Evolutionary conservation across 2,797 vertebrate genomes (phyloP).

Genomic region (Coreius guichenoti): DNA sequence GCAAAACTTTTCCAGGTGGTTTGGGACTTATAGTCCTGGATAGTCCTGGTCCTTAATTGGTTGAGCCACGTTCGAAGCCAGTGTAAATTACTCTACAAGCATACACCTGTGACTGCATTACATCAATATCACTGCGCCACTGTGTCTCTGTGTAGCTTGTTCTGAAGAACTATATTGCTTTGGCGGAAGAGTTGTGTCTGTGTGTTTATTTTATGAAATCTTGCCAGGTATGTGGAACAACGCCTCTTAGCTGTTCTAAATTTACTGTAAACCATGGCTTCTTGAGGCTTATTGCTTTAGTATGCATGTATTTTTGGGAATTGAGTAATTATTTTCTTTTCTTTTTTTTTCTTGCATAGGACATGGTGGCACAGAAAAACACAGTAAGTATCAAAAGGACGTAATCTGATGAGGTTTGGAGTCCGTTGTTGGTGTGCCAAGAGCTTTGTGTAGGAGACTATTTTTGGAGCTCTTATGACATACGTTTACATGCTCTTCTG

Average conservation of each 20-base stretch:
- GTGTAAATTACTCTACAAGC: background rate
- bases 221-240: background rate
- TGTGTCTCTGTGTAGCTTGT: background rate
- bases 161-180: background rate
- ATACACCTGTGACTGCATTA: background rate
- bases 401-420: slow-evolving; percentile 31
- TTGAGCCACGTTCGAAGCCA: background rate
- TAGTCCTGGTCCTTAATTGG: background rate
- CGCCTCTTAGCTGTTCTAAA: background rate
- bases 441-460: slow-evolving; percentile 43
- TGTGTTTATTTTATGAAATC: background rate
- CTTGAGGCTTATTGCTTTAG: background rate
- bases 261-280: background rate
- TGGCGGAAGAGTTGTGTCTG: background rate
- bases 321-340: slow-evolving; percentile 49
- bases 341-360: slow-evolving; percentile 74
- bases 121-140: background rate
- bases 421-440: background rate
- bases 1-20: background rate
- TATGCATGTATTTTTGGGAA: background rate
- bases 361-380: slow-evolving; percentile 95
- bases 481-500: slow-evolving; percentile 31
- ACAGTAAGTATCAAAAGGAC: slow-evolving; percentile 86
- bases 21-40: background rate
- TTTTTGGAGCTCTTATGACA: slow-evolving; percentile 37